Conservation (phyloP, 2,797 vertebrate species). For the Parauchenoglanis punctatus region DNA sequence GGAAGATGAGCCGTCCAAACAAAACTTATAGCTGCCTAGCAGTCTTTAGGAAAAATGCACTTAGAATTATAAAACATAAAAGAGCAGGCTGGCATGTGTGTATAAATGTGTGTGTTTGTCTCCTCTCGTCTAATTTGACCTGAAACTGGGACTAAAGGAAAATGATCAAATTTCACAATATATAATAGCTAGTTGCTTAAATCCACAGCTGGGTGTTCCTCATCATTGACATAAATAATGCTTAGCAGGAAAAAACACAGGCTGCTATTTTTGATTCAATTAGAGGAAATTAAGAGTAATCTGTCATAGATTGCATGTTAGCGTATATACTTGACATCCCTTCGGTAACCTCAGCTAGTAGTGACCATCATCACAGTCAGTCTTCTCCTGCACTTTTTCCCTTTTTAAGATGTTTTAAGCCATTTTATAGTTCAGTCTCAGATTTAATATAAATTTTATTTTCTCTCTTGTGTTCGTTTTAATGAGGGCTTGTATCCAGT, state of each 20-base stretch:
- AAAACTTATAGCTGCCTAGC: slow-evolving; percentile 12
- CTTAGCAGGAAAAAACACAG: slow-evolving; percentile 1
- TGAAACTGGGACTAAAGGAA: slow-evolving; percentile 16
- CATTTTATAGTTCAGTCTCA: background rate
- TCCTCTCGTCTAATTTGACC: slow-evolving; percentile 15
- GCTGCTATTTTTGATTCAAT: slow-evolving; percentile 12
- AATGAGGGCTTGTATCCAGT: background rate
- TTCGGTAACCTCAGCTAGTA: too few relatives aligned
- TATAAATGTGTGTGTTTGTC: slow-evolving; percentile 6
- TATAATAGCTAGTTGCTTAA: slow-evolving; percentile 12
- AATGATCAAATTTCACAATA: background rate
- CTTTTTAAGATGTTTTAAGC: background rate
- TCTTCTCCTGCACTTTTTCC: background rate
- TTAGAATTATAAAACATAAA: background rate
- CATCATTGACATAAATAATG: background rate
- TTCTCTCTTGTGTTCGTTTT: background rate
- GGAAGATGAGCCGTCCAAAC: background rate
- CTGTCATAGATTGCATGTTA: slow-evolving; percentile 15
- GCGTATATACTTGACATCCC: background rate
- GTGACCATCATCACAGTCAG: too few relatives aligned
- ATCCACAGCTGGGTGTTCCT: slow-evolving; percentile 21
- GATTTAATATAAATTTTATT: background rate
- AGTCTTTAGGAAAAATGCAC: background rate
- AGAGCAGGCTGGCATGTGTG: slow-evolving; percentile 4
- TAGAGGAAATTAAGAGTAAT: slow-evolving; percentile 15